Evolutionary conservation across 2,113 vertebrate species (phyloP).

Genomic region (Cochlearius cochlearius): DNA sequence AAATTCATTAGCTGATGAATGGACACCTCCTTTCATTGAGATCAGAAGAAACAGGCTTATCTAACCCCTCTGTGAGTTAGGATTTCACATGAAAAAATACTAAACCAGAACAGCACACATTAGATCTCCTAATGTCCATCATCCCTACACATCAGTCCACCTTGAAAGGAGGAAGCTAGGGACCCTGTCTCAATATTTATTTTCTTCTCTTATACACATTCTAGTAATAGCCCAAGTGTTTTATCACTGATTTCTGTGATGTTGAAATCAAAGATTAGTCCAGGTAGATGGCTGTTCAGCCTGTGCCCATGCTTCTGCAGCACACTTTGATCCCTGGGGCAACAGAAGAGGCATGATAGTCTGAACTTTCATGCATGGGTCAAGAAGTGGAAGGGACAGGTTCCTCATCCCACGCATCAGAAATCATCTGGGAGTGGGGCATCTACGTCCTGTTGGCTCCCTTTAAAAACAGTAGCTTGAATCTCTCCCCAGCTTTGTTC

Average conservation of each 20-base stretch:
- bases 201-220: background rate
- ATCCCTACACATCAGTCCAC: background rate
- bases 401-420: background rate
- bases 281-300: background rate
- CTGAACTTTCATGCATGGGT: background rate
- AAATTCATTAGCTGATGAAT: background rate
- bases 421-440: background rate
- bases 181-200: background rate
- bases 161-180: background rate
- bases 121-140: background rate
- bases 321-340: background rate
- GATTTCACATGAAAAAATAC: background rate
- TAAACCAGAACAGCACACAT: background rate
- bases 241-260: background rate
- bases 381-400: background rate
- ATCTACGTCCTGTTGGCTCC: background rate
- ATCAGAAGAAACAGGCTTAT: background rate
- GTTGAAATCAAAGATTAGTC: background rate
- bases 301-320: background rate
- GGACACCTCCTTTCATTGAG: background rate
- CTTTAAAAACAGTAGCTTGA: background rate
- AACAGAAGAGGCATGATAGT: background rate
- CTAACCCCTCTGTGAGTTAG: background rate
- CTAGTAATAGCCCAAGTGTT: background rate
- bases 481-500: rapidly evolving